phyloP scores from a whole-genome alignment of 2,888 invertebrate genomes.

The Drosophila bunnanda region DNA sequence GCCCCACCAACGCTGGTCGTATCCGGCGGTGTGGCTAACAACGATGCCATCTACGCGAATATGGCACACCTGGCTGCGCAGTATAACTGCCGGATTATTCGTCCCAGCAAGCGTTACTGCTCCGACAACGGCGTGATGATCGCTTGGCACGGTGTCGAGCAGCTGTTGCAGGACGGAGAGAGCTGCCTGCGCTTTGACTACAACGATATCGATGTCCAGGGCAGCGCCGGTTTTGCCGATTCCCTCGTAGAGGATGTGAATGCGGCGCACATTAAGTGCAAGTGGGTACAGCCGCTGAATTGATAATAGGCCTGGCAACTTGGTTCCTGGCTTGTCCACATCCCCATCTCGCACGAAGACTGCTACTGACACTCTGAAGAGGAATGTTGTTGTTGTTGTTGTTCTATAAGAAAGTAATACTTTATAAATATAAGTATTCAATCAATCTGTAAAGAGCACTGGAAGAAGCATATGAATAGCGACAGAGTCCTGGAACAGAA shows the following conservation, averaged over 20 bases:
- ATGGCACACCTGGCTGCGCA: slow-evolving; percentile 89
- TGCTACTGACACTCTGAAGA: not conserved
- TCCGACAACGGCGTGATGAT: slow-evolving; percentile 99
- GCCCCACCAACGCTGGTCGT: slow-evolving; percentile 88
- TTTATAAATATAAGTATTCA: too few relatives aligned
- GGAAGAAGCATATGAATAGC: not conserved
- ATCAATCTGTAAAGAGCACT: not conserved
- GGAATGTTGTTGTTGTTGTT: not conserved
- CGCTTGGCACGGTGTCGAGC: slow-evolving; percentile 98
- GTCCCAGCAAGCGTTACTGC: slow-evolving; percentile 94
- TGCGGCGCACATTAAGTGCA: slow-evolving; percentile 81
- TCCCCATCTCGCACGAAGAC: not conserved
- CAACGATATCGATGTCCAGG: slow-evolving; percentile 86
- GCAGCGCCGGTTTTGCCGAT: slow-evolving; percentile 73
- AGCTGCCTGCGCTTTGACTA: slow-evolving; percentile 79
- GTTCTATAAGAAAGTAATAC: not conserved
- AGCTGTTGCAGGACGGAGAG: slow-evolving; percentile 70
- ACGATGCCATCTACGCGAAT: slow-evolving; percentile 91
- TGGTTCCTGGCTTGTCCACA: not conserved
- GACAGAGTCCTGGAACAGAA: not conserved
- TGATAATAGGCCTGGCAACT: not conserved
- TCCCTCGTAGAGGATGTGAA: slow-evolving; percentile 69
- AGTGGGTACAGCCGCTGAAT: slow-evolving; percentile 78
- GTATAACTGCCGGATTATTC: slow-evolving; percentile 88
- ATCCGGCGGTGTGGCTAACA: slow-evolving; percentile 98